Conservation (phyloP, 2,113 vertebrate species). For the Ictalurus furcatus region DNA sequence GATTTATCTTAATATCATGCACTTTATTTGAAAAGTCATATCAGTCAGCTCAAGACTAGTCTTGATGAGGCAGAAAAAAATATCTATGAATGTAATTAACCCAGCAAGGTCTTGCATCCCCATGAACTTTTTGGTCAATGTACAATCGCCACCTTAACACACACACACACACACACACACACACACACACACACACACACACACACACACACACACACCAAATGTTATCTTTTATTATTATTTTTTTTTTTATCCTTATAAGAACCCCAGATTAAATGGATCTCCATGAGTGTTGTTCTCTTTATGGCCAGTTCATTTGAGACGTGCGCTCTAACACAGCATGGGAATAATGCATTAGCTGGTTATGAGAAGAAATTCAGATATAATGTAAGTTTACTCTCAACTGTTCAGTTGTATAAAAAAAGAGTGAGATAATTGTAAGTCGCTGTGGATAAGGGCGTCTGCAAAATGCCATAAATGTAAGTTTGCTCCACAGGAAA, state of each 20-base stretch:
- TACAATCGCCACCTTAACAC: background rate
- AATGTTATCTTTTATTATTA: background rate
- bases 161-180: background rate
- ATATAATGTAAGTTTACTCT: background rate
- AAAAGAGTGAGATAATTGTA: too few relatives aligned
- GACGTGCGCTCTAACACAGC: conserved; percentile 1
- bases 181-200: background rate
- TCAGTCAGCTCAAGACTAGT: background rate
- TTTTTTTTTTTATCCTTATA: background rate
- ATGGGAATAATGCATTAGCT: conserved; percentile 13
- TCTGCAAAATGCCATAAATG: too few relatives aligned
- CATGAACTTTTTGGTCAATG: background rate
- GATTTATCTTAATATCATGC: background rate
- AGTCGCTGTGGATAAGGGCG: too few relatives aligned
- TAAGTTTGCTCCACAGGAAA: conserved; percentile 10
- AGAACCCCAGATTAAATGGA: background rate
- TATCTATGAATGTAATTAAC: background rate
- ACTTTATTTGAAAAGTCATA: background rate
- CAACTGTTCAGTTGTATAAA: too few relatives aligned
- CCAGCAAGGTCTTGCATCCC: background rate
- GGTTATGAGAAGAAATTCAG: background rate
- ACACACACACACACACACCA: background rate
- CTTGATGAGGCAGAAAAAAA: background rate
- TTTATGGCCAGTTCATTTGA: background rate
- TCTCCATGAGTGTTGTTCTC: conserved; percentile 5